These are phyloP conservation scores for Lepus townsendii DNA, from an alignment of 2,797 vertebrate species.

Conservation along the genomic window DNA sequence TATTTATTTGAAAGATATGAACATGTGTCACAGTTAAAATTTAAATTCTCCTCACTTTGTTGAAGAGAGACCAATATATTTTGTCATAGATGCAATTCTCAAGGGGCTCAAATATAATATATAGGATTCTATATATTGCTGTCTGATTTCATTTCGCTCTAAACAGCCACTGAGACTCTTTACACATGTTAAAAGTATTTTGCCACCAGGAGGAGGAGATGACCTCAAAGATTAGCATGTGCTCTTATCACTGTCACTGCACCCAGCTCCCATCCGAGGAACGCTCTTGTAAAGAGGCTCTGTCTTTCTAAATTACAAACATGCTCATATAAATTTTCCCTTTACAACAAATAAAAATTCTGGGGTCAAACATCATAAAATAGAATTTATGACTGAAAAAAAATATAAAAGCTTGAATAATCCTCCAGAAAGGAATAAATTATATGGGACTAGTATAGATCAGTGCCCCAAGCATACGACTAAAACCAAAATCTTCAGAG, in stretches of 20 bases:
- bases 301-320: conserved; percentile 53
- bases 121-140: conserved; percentile 59
- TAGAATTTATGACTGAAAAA: neutral
- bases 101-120: conserved; percentile 57
- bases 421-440: neutral
- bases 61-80: conserved; percentile 28
- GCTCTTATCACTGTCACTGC: conserved; percentile 77
- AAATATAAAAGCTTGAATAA: conserved; percentile 38
- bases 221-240: conserved; percentile 83
- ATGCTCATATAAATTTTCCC: neutral
- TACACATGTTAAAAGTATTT: conserved; percentile 77
- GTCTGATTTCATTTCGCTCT: conserved; percentile 67
- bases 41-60: conserved; percentile 57
- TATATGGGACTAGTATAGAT: neutral
- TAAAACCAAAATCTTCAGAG: conserved; percentile 30
- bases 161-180: conserved; percentile 78
- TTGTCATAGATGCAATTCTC: conserved; percentile 25
- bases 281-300: conserved; percentile 72
- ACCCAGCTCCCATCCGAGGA: conserved; percentile 40
- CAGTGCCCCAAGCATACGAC: neutral
- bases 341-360: conserved; percentile 57
- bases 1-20: conserved; percentile 73
- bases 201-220: conserved; percentile 84
- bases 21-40: conserved; percentile 37
- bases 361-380: conserved; percentile 58